Evolutionary conservation across 1,140 invertebrate species (phyloP).

Genomic region (Chrysomallon squamiferum): DNA sequence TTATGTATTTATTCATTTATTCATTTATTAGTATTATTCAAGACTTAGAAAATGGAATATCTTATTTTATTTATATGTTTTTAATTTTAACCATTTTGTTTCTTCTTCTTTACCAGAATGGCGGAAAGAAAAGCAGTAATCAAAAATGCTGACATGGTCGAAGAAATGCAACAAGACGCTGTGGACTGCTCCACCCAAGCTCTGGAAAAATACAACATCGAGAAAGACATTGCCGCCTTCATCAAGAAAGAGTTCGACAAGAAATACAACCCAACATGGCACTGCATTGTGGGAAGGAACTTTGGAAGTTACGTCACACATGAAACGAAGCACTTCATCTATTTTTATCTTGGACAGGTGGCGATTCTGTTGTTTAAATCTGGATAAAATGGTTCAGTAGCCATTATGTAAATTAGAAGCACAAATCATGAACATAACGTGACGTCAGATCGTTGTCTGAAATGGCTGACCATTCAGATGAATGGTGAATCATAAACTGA

Average conservation of each 20-base stretch:
- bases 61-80: too few relatives aligned
- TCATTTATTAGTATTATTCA: too few relatives aligned
- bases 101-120: constrained; percentile 67
- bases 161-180: constrained; percentile 99
- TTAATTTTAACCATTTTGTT: not conserved
- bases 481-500: too few relatives aligned
- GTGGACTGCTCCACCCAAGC: constrained; percentile 98
- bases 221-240: constrained; percentile 98
- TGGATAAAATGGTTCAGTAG: too few relatives aligned
- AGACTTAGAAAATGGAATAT: too few relatives aligned
- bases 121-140: constrained; percentile 99
- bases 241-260: constrained; percentile 99
- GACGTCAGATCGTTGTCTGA: too few relatives aligned
- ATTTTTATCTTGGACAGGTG: constrained; percentile 63
- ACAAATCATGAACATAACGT: too few relatives aligned
- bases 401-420: constrained; percentile 66
- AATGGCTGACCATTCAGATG: too few relatives aligned
- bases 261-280: constrained; percentile 98
- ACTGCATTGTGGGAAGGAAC: constrained; percentile 91
- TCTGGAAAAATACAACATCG: constrained; percentile 99
- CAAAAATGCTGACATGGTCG: constrained; percentile 99
- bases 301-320: constrained; percentile 96
- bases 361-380: constrained; percentile 48
- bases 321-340: constrained; percentile 97
- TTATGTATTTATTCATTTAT: too few relatives aligned